These are phyloP conservation scores for Paraescarpia echinospica DNA, from an alignment of 1,140 invertebrate species.

Conservation along the genomic window DNA sequence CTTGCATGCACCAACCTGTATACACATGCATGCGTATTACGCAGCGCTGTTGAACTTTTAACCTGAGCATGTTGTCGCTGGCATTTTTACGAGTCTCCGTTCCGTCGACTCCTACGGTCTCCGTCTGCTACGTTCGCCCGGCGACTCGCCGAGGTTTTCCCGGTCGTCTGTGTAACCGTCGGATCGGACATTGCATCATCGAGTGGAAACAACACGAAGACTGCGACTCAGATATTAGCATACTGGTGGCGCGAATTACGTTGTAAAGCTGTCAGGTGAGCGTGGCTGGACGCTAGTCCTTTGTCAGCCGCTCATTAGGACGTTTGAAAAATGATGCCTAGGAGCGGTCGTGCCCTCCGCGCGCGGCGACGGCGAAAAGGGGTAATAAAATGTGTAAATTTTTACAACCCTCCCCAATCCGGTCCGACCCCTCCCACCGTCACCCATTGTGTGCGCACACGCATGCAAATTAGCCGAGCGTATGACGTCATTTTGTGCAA, in stretches of 20 bases:
- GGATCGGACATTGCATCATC: not conserved
- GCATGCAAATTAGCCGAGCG: not conserved
- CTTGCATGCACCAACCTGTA: not conserved
- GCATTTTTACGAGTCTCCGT: not conserved
- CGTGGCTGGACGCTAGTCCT: not conserved
- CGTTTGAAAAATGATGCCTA: not conserved
- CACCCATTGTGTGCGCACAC: not conserved
- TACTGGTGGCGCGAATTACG: not conserved
- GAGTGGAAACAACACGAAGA: not conserved
- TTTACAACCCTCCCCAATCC: not conserved
- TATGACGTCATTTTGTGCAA: not conserved
- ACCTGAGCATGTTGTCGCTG: not conserved
- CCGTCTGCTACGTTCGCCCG: not conserved
- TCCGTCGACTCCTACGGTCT: not conserved
- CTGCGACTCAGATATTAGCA: not conserved
- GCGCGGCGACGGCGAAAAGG: not conserved
- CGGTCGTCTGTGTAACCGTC: not conserved
- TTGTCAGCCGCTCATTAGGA: not conserved
- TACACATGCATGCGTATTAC: not conserved
- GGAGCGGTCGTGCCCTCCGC: not conserved
- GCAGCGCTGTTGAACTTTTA: not conserved
- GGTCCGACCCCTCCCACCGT: not conserved
- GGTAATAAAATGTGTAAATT: slow-evolving; percentile 6
- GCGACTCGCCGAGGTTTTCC: not conserved
- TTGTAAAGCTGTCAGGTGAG: not conserved